Evolutionary conservation across 2,113 vertebrate species (phyloP).

Genomic region (Phalacrocorax brasilianus): DNA sequence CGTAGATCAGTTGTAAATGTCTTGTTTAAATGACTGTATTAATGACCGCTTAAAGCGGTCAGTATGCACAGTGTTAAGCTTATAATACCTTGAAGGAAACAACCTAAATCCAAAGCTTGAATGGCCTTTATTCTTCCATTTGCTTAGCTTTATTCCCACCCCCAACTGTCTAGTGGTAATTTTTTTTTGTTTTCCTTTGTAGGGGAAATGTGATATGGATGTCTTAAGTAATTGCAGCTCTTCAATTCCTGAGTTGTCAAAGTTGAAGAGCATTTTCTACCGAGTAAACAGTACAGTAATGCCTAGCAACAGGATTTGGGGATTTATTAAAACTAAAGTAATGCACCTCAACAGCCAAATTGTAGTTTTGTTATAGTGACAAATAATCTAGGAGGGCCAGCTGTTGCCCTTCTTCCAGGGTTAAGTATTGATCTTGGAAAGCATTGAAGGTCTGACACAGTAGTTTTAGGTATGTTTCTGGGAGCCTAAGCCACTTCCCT

Average conservation of each 20-base stretch:
- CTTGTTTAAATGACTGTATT: background rate
- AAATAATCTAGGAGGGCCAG: background rate
- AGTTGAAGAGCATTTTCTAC: slow-evolving; percentile 15
- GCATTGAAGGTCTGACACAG: background rate
- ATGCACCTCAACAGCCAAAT: background rate
- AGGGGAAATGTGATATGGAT: background rate
- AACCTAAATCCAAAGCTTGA: background rate
- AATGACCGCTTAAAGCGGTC: background rate
- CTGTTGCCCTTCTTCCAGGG: background rate
- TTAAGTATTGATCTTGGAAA: background rate
- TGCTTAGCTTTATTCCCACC: background rate
- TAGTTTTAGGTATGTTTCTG: background rate
- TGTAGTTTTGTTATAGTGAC: background rate
- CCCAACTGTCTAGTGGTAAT: background rate
- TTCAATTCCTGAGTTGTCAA: background rate
- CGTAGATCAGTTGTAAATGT: background rate
- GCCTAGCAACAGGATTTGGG: background rate
- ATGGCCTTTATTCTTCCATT: background rate
- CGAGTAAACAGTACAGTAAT: background rate
- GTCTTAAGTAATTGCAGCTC: background rate
- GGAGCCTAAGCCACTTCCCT: background rate
- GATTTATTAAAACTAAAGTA: background rate
- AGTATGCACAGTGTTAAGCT: background rate
- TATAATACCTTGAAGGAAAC: background rate
- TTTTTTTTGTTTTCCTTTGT: slow-evolving; percentile 1